Base-by-base conservation (phyloP, 2,797 vertebrate genomes). In the Enteromius thamalakanensis region DNA sequence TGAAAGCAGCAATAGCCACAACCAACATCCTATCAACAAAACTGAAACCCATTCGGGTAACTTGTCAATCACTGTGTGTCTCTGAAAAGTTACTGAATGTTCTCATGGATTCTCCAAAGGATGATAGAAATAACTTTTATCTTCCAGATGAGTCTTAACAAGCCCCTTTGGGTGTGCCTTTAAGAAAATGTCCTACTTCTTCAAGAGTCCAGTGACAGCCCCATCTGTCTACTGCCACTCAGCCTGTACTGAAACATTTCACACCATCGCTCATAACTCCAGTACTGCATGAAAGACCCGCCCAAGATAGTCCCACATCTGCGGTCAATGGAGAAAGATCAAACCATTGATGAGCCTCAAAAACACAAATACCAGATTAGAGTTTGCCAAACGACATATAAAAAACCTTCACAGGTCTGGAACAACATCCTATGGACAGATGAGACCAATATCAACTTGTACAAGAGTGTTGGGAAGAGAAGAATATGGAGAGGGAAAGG, bases 181-280 rank as follows among this genome's bases (percentile, higher is more conserved):
- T 84, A 84, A 86, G 78, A 77, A 80, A 23, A 69, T 29, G 85
- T 72, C 78, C 78, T 86, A 80, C 47, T 81, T 80, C 47, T 77
- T 51, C 67, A 65, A 72, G 80, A 75, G 60, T 79, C 68, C 49
- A 58, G 62, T 86, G 76, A 82, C 85, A 84, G 45, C 29, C 53
- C 81, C 81, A 86, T 84, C 71, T 86, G 85, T 80, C 77, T 65
- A 42, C 77, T 84, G 85, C 81, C 85, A 83, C 64, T 86, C 85
- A 83, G 40, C 29, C 69, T 86, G 69, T 42, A 51, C 75, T 68
- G n/a, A 79, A 85, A 65, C 32, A 79, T 69, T 80, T 77, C 47
- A 69, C 82, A 83, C 74, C 67, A 62, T 75, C 47, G 15, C 55
- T 55, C 45, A 78, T 65, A 81, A 55, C 64, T 80, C 23, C 15